A percentile compares a stretch with the other conserved stretches of the same genome.
phyloP scores from a whole-genome alignment of 2,797 vertebrate species.

The Stomatorhinus walkeri region DNA sequence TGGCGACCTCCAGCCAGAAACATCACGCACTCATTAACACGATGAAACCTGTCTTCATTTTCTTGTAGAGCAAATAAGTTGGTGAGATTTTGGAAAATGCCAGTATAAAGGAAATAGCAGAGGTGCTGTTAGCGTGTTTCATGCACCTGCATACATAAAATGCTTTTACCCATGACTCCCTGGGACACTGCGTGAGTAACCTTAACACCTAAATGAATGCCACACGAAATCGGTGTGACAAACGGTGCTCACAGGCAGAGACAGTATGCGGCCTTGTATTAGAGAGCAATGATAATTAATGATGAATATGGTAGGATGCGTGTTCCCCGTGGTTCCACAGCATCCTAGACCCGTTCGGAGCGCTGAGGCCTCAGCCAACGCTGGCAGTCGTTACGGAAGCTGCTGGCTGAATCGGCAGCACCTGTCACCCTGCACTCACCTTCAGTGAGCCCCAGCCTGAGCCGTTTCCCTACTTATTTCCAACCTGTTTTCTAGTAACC shows the following conservation, averaged over 20 bases:
- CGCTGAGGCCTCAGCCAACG: background rate
- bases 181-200: background rate
- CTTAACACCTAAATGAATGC: background rate
- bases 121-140: conserved; percentile 59
- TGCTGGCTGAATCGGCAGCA: background rate
- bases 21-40: background rate
- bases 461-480: background rate
- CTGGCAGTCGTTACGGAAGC: background rate
- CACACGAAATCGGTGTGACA: background rate
- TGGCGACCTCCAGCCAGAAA: background rate
- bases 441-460: background rate
- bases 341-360: background rate
- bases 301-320: background rate
- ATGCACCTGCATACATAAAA: conserved; percentile 21
- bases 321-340: background rate
- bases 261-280: background rate
- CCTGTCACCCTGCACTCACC: background rate
- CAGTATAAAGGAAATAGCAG: conserved; percentile 42
- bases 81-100: conserved; percentile 48
- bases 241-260: background rate
- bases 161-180: background rate
- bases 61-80: conserved; percentile 36
- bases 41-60: background rate
- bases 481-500: conserved; percentile 12
- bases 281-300: background rate